These are phyloP conservation scores for Catonia carolina DNA, from an alignment of 2,888 invertebrate genomes.

Conservation along the genomic window DNA sequence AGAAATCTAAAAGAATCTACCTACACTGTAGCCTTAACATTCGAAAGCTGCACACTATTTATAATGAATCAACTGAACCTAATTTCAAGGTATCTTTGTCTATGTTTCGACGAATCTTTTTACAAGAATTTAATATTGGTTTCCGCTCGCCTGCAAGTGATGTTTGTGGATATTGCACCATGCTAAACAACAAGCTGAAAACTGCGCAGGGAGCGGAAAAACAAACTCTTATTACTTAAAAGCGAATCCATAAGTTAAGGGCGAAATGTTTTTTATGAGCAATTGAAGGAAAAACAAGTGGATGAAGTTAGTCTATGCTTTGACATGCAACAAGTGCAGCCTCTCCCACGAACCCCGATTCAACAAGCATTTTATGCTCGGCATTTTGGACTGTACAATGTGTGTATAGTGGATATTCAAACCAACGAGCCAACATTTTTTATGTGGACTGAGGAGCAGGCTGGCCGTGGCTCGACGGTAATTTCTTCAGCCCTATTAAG, in stretches of 20 bases:
- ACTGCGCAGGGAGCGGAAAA: neutral
- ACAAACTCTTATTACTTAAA: neutral
- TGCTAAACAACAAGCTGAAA: neutral
- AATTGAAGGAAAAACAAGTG: neutral
- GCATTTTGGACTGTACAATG: too few relatives aligned
- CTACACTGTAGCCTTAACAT: neutral
- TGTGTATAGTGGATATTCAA: too few relatives aligned
- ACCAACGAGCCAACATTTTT: too few relatives aligned
- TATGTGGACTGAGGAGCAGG: too few relatives aligned
- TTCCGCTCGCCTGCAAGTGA: neutral
- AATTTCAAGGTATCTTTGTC: conserved; percentile 4
- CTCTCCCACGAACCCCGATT: neutral
- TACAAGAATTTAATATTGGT: neutral
- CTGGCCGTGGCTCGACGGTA: too few relatives aligned
- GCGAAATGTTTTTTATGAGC: conserved; percentile 2
- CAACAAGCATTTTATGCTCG: conserved; percentile 2
- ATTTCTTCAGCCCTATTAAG: too few relatives aligned
- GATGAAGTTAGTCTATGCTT: conserved; percentile 1
- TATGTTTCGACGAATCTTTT: conserved; percentile 7
- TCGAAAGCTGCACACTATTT: neutral
- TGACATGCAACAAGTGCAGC: conserved; percentile 5
- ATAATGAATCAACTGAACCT: neutral
- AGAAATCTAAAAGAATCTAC: conserved; percentile 4
- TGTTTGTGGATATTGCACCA: conserved; percentile 6
- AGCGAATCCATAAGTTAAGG: neutral